A percentile compares a stretch with the other conserved stretches of the same genome.
Conservation (phyloP, 2,113 vertebrate genomes). For the Cacatua alba region DNA sequence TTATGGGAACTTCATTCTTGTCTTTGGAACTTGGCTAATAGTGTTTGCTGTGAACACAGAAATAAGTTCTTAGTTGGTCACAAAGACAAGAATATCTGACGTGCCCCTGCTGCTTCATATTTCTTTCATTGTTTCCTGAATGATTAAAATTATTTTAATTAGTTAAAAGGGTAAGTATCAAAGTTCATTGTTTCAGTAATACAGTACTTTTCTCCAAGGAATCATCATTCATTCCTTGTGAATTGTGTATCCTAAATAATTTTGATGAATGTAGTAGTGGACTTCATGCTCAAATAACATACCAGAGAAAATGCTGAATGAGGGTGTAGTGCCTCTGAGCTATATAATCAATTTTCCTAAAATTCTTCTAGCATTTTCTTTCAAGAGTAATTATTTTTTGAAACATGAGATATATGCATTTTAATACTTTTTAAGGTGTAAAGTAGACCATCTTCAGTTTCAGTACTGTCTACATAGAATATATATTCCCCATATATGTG, state of each 20-base stretch:
- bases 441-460: not conserved
- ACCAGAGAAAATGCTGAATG: not conserved
- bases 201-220: not conserved
- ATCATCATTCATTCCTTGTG: not conserved
- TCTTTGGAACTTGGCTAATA: not conserved
- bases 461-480: not conserved
- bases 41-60: not conserved
- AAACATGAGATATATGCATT: not conserved
- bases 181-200: not conserved
- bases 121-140: not conserved
- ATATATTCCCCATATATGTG: accelerated
- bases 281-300: not conserved
- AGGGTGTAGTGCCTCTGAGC: not conserved
- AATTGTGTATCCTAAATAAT: not conserved
- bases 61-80: not conserved
- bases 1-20: not conserved
- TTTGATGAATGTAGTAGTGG: not conserved
- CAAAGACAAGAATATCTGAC: not conserved
- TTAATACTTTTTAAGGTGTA: not conserved
- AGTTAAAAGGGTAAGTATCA: not conserved
- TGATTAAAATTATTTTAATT: not conserved
- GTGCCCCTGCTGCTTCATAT: not conserved
- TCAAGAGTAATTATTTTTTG: not conserved
- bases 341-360: not conserved
- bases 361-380: not conserved